Percentiles rank a stretch among this genome's conserved stretches.
These are phyloP conservation scores for Sciurus vulgaris DNA, from an alignment of 2,797 vertebrate genomes.

Conservation along the genomic window DNA sequence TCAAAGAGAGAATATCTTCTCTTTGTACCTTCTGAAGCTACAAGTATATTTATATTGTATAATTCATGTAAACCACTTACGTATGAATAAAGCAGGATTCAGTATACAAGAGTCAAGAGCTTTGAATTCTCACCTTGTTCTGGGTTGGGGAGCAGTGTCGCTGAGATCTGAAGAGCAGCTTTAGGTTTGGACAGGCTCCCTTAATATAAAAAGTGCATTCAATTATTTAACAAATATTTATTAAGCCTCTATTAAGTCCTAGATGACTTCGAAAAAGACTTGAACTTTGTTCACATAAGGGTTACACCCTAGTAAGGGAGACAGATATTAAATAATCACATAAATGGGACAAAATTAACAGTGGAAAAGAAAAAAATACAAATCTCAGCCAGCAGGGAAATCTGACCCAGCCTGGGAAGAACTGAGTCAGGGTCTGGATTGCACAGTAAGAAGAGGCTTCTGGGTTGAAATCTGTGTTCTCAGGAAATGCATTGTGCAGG, in stretches of 20 bases:
- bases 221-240: slow-evolving; percentile 15
- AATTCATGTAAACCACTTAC: background rate
- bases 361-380: background rate
- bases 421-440: background rate
- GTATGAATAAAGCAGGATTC: background rate
- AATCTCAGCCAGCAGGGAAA: background rate
- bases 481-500: background rate
- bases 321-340: background rate
- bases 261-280: background rate
- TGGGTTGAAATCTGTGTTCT: background rate
- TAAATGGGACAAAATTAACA: background rate
- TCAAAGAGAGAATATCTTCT: background rate
- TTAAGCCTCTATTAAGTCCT: background rate
- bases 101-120: background rate
- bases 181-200: background rate
- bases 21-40: background rate
- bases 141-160: background rate
- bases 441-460: background rate
- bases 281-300: background rate
- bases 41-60: background rate
- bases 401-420: background rate
- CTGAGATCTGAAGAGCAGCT: background rate
- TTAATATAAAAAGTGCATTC: background rate
- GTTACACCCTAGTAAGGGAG: background rate
- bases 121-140: background rate